A percentile compares a stretch with the other conserved stretches of the same genome.
phyloP scores from a whole-genome alignment of 2,797 vertebrate genomes.

The Darevskia mixta region DNA sequence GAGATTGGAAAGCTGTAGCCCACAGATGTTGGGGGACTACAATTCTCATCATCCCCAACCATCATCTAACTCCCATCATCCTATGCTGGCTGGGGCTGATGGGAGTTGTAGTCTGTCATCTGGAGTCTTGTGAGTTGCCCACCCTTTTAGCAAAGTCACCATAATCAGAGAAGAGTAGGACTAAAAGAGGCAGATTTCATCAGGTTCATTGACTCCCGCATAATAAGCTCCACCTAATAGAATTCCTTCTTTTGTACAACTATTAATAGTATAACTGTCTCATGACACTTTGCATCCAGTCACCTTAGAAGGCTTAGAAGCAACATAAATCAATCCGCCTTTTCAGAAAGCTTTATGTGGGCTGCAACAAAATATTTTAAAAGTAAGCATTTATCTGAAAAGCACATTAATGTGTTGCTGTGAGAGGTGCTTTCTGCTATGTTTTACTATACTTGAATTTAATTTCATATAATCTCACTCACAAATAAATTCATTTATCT shows the following conservation, averaged over 20 bases:
- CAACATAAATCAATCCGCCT: background rate
- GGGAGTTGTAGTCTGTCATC: no score
- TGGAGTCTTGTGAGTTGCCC: no score
- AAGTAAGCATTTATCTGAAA: background rate
- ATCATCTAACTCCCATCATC: no score
- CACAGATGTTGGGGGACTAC: no score
- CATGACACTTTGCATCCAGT: background rate
- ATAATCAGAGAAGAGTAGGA: background rate
- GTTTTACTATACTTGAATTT: conserved; percentile 32
- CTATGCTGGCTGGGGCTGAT: no score
- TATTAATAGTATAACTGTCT: background rate
- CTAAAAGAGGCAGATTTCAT: background rate
- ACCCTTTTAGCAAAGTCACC: background rate
- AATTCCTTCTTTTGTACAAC: background rate
- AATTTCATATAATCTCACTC: conserved; percentile 25
- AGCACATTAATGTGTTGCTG: rapidly evolving
- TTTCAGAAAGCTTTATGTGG: background rate
- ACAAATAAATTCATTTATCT: conserved; percentile 47
- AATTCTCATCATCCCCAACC: no score
- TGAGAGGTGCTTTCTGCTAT: conserved; percentile 24
- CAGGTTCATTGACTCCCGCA: background rate
- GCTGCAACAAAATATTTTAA: no score
- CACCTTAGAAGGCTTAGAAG: background rate
- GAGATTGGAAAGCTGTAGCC: no score
- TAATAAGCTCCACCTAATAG: background rate